phyloP scores from a whole-genome alignment of 2,113 vertebrate species.

The Epinephelus cyanopodus region DNA sequence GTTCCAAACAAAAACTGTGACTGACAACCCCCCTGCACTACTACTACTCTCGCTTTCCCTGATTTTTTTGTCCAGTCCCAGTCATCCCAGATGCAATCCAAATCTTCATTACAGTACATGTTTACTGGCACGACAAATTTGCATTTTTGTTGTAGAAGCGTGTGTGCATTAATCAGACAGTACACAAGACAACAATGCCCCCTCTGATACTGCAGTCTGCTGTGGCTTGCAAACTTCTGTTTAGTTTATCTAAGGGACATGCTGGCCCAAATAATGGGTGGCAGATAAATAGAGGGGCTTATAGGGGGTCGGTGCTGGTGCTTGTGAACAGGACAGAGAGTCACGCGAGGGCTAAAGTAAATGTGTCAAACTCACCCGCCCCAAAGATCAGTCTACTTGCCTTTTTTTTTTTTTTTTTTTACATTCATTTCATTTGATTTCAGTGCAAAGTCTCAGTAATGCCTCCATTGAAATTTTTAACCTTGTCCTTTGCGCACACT shows the following conservation, averaged over 20 bases:
- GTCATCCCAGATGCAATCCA: not conserved
- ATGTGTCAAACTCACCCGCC: not conserved
- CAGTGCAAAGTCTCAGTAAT: not conserved
- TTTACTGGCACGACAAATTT: conserved; percentile 32
- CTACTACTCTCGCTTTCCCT: not conserved
- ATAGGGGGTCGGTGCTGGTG: conserved; percentile 28
- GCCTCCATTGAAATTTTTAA: not conserved
- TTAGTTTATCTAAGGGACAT: conserved; percentile 52
- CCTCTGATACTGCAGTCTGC: not conserved
- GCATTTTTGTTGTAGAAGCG: conserved; percentile 40
- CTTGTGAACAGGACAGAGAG: conserved; percentile 60
- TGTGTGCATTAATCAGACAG: not conserved
- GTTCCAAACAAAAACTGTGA: conserved; percentile 30
- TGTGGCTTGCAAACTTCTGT: not conserved
- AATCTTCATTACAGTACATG: not conserved
- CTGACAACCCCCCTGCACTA: not conserved
- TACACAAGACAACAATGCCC: conserved; percentile 41
- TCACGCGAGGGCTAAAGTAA: conserved; percentile 61
- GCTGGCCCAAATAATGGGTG: conserved; percentile 53
- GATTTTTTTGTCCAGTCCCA: conserved; percentile 1
- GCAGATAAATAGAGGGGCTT: conserved; percentile 50
- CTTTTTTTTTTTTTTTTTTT: not conserved
- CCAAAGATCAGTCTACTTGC: not conserved
- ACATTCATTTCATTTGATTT: not conserved
- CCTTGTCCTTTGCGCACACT: too few species aligned